A percentile compares a stretch with the other conserved stretches of the same genome.
These are phyloP conservation scores for Sebastes diploproa DNA, from an alignment of 2,797 vertebrate genomes.

Conservation along the genomic window DNA sequence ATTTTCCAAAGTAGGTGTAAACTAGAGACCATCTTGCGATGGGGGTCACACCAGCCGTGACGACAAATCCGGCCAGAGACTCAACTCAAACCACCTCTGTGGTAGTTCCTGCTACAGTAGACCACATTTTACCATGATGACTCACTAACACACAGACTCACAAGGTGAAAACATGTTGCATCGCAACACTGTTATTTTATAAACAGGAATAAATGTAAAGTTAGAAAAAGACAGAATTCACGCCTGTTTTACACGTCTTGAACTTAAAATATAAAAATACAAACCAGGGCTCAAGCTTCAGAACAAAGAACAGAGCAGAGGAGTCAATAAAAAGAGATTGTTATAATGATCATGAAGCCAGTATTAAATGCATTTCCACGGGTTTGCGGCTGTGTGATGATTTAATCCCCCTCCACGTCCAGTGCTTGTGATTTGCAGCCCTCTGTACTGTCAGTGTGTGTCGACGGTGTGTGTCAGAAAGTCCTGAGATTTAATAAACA, in stretches of 20 bases:
- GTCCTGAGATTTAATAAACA: constrained; percentile 73
- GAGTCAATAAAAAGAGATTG: not conserved
- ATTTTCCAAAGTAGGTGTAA: too few species aligned
- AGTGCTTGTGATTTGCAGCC: constrained; percentile 17
- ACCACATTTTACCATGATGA: not conserved
- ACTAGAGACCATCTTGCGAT: too few species aligned
- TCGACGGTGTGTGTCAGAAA: constrained; percentile 49
- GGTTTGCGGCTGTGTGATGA: constrained; percentile 13
- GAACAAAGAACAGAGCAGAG: not conserved
- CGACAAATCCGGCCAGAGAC: too few species aligned
- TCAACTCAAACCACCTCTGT: not conserved
- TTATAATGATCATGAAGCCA: constrained; percentile 4
- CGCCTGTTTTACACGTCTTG: not conserved
- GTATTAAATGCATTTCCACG: constrained; percentile 19
- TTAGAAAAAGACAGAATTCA: not conserved
- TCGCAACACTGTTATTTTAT: not conserved
- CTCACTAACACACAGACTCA: not conserved
- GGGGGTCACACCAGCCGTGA: too few species aligned
- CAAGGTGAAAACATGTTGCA: not conserved
- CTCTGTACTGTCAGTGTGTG: constrained; percentile 39
- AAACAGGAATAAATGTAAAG: not conserved
- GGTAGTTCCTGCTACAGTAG: not conserved
- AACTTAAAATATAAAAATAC: not conserved
- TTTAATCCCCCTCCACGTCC: constrained; percentile 24
- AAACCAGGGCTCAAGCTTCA: not conserved